Conservation (phyloP, 1,140 invertebrate species). For the Drusus annulatus region DNA sequence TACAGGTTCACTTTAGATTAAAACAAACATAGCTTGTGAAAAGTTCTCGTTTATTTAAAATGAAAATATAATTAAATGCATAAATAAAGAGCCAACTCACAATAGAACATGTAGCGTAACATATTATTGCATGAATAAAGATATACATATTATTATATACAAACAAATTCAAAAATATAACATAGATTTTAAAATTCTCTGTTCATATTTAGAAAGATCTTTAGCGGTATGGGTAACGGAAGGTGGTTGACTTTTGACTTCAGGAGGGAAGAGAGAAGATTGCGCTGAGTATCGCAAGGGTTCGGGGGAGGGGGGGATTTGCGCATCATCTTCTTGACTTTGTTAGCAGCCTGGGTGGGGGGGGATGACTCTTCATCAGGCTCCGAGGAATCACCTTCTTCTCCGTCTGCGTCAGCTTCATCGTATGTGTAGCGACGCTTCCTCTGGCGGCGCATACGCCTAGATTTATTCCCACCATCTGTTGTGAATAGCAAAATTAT, state of each 20-base stretch:
- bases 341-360: constrained; percentile 5
- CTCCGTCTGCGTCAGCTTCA: neutral
- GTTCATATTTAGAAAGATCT: constrained; percentile 54
- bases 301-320: constrained; percentile 42
- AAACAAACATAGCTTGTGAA: constrained; percentile 4
- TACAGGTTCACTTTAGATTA: neutral
- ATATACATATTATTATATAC: constrained; percentile 20
- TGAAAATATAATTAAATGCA: constrained; percentile 28
- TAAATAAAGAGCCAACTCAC: constrained; percentile 13
- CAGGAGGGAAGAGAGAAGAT: constrained; percentile 38
- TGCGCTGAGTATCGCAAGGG: constrained; percentile 45
- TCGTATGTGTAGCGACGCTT: constrained; percentile 50
- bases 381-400: constrained; percentile 46
- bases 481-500: too few relatives aligned
- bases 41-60: constrained; percentile 21
- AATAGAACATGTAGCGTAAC: constrained; percentile 20
- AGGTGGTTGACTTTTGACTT: constrained; percentile 42
- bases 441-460: constrained; percentile 39
- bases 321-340: constrained; percentile 46
- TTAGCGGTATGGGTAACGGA: constrained; percentile 49
- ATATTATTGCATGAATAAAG: neutral
- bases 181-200: constrained; percentile 32
- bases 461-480: neutral
- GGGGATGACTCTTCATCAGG: constrained; percentile 14
- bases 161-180: constrained; percentile 20